phyloP scores from a whole-genome alignment of 2,888 invertebrate genomes.

The Anthophora plumipes region DNA sequence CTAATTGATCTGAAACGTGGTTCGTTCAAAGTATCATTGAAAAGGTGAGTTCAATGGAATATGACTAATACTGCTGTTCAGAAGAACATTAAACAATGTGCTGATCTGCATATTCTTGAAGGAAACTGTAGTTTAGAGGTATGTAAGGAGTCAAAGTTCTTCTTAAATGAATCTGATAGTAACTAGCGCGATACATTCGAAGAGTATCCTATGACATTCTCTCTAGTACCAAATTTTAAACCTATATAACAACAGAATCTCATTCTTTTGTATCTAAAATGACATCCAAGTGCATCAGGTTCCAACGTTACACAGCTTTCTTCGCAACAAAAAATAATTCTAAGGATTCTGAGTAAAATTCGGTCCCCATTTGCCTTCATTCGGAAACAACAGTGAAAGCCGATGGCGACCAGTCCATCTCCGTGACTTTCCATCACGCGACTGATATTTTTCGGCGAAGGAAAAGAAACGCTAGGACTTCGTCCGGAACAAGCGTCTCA shows the following conservation, averaged over 20 bases:
- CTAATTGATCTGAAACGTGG: background rate
- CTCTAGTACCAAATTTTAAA: background rate
- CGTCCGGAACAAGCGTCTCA: slow-evolving; percentile 23
- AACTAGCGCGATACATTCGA: too few species aligned
- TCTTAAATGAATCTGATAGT: too few species aligned
- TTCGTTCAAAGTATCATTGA: background rate
- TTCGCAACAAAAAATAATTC: background rate
- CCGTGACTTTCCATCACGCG: slow-evolving; percentile 53
- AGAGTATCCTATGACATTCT: background rate
- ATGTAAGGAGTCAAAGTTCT: too few species aligned
- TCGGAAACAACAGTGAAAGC: background rate
- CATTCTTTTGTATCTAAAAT: too few species aligned
- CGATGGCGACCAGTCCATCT: slow-evolving; percentile 22
- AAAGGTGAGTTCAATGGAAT: too few species aligned
- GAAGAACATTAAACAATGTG: too few species aligned
- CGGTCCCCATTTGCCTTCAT: background rate
- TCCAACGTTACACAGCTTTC: background rate
- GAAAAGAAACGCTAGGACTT: slow-evolving; percentile 37
- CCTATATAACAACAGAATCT: background rate
- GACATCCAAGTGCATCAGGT: background rate
- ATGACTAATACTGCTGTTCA: too few species aligned
- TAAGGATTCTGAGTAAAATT: background rate
- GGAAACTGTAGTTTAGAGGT: too few species aligned
- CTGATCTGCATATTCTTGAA: too few species aligned
- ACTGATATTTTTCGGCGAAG: slow-evolving; percentile 37